Evolutionary conservation across 2,113 vertebrate species (phyloP).

Genomic region (Seriola dumerili): DNA sequence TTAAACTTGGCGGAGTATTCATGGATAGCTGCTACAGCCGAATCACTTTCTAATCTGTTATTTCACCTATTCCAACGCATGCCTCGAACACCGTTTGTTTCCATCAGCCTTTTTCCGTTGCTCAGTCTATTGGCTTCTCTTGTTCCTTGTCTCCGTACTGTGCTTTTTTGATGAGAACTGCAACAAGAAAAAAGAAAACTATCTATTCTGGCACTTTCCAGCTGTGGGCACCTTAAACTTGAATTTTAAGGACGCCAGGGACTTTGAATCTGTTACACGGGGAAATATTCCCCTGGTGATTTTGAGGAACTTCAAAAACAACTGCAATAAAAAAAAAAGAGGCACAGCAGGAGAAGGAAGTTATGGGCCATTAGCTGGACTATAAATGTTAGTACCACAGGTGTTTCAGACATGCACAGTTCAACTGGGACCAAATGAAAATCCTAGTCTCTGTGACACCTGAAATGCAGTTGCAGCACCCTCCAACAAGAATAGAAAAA

Average conservation of each 20-base stretch:
- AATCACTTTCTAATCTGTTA: background rate
- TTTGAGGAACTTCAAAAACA: background rate
- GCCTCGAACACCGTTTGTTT: background rate
- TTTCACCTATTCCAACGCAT: background rate
- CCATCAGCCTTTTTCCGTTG: background rate
- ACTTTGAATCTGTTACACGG: background rate
- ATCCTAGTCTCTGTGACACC: slow-evolving; percentile 4
- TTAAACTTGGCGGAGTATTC: no score
- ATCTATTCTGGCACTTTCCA: background rate
- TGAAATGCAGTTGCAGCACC: slow-evolving; percentile 8
- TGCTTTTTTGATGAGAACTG: background rate
- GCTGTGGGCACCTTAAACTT: background rate
- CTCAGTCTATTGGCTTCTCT: background rate
- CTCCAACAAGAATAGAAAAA: slow-evolving; percentile 24
- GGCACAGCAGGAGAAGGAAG: background rate
- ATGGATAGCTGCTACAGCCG: background rate
- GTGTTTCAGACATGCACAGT: slow-evolving; percentile 2
- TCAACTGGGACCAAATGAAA: slow-evolving; percentile 45
- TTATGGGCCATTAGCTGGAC: slow-evolving; percentile 7
- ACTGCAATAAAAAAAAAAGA: slow-evolving; percentile 3
- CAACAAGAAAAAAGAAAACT: background rate
- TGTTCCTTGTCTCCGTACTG: background rate
- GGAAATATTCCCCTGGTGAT: background rate
- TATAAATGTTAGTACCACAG: slow-evolving; percentile 14
- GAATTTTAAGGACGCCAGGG: slow-evolving; percentile 5